Conservation (phyloP, 2,888 invertebrate species). For the Sisyra terminalis region DNA sequence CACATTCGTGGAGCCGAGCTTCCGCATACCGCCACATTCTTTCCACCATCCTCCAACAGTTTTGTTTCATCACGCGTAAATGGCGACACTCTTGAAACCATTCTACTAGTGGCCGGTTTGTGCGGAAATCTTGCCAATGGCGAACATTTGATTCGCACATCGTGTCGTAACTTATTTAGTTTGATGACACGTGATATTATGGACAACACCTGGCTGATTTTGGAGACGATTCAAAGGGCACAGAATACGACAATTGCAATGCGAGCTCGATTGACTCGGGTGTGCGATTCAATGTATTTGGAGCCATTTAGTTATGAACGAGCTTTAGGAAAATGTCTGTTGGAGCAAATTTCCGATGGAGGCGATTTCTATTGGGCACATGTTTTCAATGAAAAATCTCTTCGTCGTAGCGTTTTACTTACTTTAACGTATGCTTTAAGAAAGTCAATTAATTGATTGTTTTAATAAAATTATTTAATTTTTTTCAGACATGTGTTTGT, state of each 20-base stretch:
- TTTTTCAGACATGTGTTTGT: slow-evolving; percentile 50
- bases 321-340: slow-evolving; percentile 42
- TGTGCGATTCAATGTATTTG: slow-evolving; percentile 22
- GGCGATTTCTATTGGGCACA: slow-evolving; percentile 47
- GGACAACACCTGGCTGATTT: neutral
- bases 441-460: slow-evolving; percentile 3
- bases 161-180: neutral
- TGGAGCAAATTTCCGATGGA: slow-evolving; percentile 36
- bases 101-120: neutral
- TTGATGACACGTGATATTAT: neutral
- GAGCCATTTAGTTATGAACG: slow-evolving; percentile 44
- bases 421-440: slow-evolving; percentile 3
- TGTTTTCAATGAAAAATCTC: slow-evolving; percentile 13
- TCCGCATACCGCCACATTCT: slow-evolving; percentile 2
- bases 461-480: slow-evolving; percentile 10
- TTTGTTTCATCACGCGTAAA: slow-evolving; percentile 13
- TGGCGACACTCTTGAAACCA: neutral
- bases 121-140: neutral
- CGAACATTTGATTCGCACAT: neutral
- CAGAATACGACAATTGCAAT: slow-evolving; percentile 7
- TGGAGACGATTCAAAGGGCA: slow-evolving; percentile 1
- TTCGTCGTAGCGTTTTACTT: slow-evolving; percentile 4
- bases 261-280: slow-evolving; percentile 18
- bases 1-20: slow-evolving; percentile 2
- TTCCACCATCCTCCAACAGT: neutral